Percentiles rank a stretch among this genome's conserved stretches.
Conservation (phyloP, 2,113 vertebrate genomes). For the Macrotis lagotis region DNA sequence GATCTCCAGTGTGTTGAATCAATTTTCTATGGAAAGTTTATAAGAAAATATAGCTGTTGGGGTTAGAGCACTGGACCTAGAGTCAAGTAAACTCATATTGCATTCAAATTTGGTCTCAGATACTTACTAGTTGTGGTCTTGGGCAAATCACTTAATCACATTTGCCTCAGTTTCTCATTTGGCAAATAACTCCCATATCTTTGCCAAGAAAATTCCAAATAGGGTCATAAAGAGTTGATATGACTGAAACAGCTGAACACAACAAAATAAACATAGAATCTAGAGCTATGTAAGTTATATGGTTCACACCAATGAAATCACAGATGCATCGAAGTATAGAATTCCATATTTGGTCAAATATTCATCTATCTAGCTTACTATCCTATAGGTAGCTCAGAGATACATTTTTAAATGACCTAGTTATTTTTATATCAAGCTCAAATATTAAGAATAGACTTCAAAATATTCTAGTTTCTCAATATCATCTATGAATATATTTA, state of each 20-base stretch:
- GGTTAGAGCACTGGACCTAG: not conserved
- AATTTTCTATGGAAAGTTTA: not conserved
- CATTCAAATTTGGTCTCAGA: not conserved
- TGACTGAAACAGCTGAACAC: not conserved
- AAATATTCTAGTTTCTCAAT: not conserved
- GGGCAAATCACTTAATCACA: not conserved
- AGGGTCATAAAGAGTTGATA: not conserved
- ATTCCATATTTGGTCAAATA: not conserved
- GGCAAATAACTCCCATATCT: not conserved
- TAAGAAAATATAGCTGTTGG: not conserved
- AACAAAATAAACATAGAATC: not conserved
- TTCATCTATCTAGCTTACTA: not conserved
- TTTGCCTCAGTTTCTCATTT: not conserved
- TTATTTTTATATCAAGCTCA: not conserved
- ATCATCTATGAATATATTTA: not conserved
- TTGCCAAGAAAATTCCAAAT: not conserved
- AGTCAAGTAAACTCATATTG: not conserved
- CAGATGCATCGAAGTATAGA: not conserved
- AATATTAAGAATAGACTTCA: not conserved
- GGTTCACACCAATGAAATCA: not conserved
- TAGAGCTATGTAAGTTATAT: not conserved
- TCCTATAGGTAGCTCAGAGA: not conserved
- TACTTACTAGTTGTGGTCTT: not conserved
- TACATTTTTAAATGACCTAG: not conserved
- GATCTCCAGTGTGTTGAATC: not conserved